Base-by-base conservation (phyloP, 2,888 invertebrate species). In the Campoplex capitator region DNA sequence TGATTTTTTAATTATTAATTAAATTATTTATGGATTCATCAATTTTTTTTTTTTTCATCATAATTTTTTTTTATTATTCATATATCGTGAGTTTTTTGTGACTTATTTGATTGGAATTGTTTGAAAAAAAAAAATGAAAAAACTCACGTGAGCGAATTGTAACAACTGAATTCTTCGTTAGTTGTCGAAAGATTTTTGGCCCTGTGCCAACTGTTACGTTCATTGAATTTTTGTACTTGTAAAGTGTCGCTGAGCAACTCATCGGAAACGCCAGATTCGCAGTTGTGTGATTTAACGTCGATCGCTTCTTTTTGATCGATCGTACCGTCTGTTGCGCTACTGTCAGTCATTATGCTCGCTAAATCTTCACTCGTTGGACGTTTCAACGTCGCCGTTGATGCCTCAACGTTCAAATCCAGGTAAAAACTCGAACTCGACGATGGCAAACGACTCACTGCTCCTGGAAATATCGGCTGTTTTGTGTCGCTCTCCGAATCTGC, bases 381-480 rank as follows among this genome's bases (percentile, higher is more conserved):
- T 38, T 95, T 95, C 83, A 95, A 90, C 88, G 95, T 95, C 13
- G 90, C 87, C 18, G 91, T 92, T 11, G 67, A 82, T 8, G 78
- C 70, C 92, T 96, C 96, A n/a, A 96, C 93, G 92, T 96, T 96
- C 80, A 97, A 93, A 93, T 96, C 96, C 70, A 97, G 93, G 91
- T 96, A 96, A 91, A 96, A 96, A 81, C 96, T 96, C 0, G 96
- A 95, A 92, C 89, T 96, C 92, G 91, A 96, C 88, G 93, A 95
- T 89, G 92, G 95, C 88, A 92, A 95, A 92, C 91, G 95, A 91
- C 90, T 94, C 90, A 92, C 95, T 92, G 89, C 62, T 32, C 62
- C 62, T 54, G 90, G 90, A 70, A 89, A 89, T 8, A 86, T 88
- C 18, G 88, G 89, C 73, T 89, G 92, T 88, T 91, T 94, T 35